Conservation (phyloP, 2,113 vertebrate genomes). For the Suncus etruscus region DNA sequence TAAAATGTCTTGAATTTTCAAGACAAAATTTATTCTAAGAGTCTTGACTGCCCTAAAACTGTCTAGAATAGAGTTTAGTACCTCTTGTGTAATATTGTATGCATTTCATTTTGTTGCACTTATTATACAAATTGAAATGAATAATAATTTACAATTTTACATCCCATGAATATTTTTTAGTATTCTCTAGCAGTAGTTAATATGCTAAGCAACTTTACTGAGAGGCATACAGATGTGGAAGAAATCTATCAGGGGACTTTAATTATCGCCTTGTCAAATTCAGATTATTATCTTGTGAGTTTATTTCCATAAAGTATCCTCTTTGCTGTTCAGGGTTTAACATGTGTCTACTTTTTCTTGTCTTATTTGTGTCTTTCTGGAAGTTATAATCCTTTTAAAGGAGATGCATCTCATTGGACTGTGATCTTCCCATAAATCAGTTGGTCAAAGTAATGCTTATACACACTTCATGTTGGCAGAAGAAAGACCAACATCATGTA, state of each 20-base stretch:
- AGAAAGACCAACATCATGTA: conserved; percentile 66
- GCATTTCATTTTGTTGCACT: conserved; percentile 86
- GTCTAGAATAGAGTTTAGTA: conserved; percentile 81
- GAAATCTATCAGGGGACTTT: conserved; percentile 91
- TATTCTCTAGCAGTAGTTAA: conserved; percentile 86
- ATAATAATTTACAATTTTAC: conserved; percentile 89
- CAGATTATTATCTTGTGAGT: conserved; percentile 91
- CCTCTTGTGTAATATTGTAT: conserved; percentile 85
- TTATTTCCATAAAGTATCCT: conserved; percentile 91
- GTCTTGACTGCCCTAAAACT: conserved; percentile 68
- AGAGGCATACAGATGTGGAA: conserved; percentile 89
- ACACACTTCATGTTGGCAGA: conserved; percentile 81
- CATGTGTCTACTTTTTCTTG: conserved; percentile 87
- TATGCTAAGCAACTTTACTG: conserved; percentile 89
- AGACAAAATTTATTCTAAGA: conserved; percentile 74
- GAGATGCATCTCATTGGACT: conserved; percentile 79
- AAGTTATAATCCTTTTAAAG: conserved; percentile 82
- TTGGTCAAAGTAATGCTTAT: conserved; percentile 83
- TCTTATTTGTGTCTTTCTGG: conserved; percentile 86
- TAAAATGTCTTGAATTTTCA: conserved; percentile 80
- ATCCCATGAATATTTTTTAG: conserved; percentile 88
- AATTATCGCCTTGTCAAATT: conserved; percentile 96
- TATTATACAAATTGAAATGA: conserved; percentile 90
- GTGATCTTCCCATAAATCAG: conserved; percentile 83
- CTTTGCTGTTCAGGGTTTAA: conserved; percentile 88